Conservation (phyloP, 2,888 invertebrate genomes). For the Pinctada fucata region DNA sequence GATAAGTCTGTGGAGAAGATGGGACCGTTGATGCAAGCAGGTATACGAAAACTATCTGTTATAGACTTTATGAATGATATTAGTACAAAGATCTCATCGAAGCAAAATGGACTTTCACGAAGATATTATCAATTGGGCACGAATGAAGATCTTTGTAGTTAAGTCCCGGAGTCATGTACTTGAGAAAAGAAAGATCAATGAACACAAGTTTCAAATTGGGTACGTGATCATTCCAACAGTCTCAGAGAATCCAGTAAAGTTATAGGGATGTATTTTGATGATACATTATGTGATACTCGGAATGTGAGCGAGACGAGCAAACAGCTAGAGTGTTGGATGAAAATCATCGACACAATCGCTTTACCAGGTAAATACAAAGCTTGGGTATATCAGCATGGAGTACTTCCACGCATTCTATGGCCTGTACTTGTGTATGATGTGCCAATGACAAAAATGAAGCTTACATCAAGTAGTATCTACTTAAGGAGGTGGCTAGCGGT, state of each 20-base stretch:
- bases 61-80: conserved; percentile 32
- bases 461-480: background rate
- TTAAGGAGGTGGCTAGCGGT: conserved; percentile 35
- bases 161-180: conserved; percentile 38
- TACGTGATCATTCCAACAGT: conserved; percentile 33
- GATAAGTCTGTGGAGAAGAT: conserved; percentile 33
- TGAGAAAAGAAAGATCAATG: conserved; percentile 27
- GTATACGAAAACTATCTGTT: conserved; percentile 25
- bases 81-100: conserved; percentile 26
- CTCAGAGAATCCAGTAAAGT: conserved; percentile 33
- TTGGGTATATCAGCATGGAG: conserved; percentile 31
- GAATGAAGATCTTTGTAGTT: conserved; percentile 38
- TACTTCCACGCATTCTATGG: conserved; percentile 32
- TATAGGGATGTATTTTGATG: conserved; percentile 21
- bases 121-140: conserved; percentile 12
- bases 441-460: conserved; percentile 23
- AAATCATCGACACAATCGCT: conserved; percentile 19
- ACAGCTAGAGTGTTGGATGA: conserved; percentile 22
- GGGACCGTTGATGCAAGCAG: conserved; percentile 30
- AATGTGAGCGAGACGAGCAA: conserved; percentile 1
- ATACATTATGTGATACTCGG: conserved; percentile 2
- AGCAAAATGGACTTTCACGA: conserved; percentile 21
- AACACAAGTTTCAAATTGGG: conserved; percentile 24
- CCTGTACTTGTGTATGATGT: conserved; percentile 35
- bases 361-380: conserved; percentile 34